Base-by-base conservation (phyloP, 2,888 invertebrate species). In the Heliconius ethilla region DNA sequence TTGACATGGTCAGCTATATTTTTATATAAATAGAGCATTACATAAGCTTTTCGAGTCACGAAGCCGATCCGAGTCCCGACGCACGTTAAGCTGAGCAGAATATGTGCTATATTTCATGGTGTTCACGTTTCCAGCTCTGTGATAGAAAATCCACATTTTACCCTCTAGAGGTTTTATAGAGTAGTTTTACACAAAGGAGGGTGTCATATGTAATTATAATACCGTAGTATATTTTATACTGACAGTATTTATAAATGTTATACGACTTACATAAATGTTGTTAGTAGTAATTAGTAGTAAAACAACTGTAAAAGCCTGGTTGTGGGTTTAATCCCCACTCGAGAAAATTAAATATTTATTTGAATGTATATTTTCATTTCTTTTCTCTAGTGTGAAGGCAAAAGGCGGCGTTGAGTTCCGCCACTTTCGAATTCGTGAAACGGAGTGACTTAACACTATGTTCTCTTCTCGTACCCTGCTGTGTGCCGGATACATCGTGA, bases 141-240 rank as follows among this genome's bases (percentile, higher is more conserved):
- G 74, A 74, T 79, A 70, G 55, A 76, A 78, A 76, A 79, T 79
- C 72, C 72, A 72, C 75, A 65, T 75, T 65, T 75, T 65, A 40
- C 45, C 51, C 65, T 75, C 75, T 33, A 72, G 72, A 72, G 72
- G 59, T 72, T 72, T 59, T 55, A 70, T 33, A 37, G 59, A 29
- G 15, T 72, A 72, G 59, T 59, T 69, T 69, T 69, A 69, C 37
- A 67, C 72, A 59, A 33, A 72, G 59, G 72, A 9, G 13, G 6
- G 72, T 13, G 59, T 59, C 33, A 33, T 33, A 22, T n/a, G n/a
- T 55, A 55, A 70, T 29, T 70, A 70, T 67, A n/a, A n/a, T 63
- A 27, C 15, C n/a, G 10, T 33, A 11, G 40, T 37, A 66, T 66
- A n/a, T 37, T 66, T 67, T 59, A 72, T 72, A 55, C n/a, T 13